Evolutionary conservation across 2,797 vertebrate species (phyloP).

Genomic region (Lacerta bilineata): DNA sequence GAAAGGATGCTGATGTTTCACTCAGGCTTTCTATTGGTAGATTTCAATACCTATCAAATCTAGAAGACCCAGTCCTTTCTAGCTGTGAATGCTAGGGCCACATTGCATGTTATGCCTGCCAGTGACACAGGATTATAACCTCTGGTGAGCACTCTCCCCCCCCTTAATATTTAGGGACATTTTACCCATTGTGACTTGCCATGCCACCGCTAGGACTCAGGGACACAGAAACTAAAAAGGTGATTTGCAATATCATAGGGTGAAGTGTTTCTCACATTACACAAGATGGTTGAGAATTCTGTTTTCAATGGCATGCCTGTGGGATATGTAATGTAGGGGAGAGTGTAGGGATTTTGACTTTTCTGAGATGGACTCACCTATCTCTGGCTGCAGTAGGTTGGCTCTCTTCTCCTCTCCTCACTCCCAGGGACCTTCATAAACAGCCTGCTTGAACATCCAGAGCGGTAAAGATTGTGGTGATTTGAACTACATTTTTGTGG

Average conservation of each 20-base stretch:
- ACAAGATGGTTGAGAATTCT: not conserved
- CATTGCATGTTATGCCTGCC: not conserved
- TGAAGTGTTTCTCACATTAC: not conserved
- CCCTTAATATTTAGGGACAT: not conserved
- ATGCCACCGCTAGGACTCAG: not conserved
- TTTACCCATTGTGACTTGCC: not conserved
- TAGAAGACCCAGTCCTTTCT: not conserved
- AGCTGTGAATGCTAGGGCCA: too few relatives aligned
- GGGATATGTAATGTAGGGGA: not conserved
- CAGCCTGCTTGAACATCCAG: not conserved
- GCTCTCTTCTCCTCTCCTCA: not conserved
- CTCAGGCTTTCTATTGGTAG: too few relatives aligned
- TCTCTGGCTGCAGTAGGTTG: not conserved
- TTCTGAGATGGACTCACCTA: not conserved
- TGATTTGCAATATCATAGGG: not conserved
- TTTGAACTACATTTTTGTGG: not conserved
- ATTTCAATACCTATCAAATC: not conserved
- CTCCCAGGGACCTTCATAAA: not conserved
- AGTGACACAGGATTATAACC: too few relatives aligned
- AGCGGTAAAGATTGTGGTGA: not conserved
- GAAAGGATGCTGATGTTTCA: not conserved
- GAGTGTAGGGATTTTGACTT: not conserved
- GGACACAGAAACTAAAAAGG: not conserved
- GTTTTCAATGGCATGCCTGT: not conserved
- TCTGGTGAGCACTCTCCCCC: not conserved